phyloP scores from a whole-genome alignment of 1,140 invertebrate species.

The Pantala flavescens region DNA sequence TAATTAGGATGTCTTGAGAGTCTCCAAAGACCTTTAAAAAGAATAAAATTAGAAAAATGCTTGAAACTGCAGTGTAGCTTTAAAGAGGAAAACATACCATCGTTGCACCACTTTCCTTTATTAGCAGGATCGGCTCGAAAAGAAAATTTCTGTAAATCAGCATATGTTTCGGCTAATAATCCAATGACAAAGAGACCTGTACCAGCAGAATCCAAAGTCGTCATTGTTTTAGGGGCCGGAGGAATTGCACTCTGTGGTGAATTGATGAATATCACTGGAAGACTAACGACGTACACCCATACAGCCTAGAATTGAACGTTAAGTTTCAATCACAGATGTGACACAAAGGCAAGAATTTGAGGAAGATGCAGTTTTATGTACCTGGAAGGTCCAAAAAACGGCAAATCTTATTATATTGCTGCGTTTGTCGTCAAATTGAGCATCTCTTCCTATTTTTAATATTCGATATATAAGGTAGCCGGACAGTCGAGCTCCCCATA shows the following conservation, averaged over 20 bases:
- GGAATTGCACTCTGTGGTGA: conserved; percentile 64
- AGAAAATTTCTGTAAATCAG: conserved; percentile 82
- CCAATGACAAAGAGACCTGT: conserved; percentile 73
- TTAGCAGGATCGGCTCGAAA: conserved; percentile 79
- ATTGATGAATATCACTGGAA: conserved; percentile 85
- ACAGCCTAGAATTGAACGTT: conserved; percentile 51
- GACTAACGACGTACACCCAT: conserved; percentile 85
- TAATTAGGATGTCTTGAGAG: conserved; percentile 89
- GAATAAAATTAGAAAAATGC: background rate
- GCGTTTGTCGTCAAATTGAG: conserved; percentile 77
- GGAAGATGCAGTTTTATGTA: conserved; percentile 30
- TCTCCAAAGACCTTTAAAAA: conserved; percentile 66
- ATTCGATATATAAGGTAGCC: conserved; percentile 79
- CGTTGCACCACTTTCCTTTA: conserved; percentile 80
- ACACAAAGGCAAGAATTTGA: background rate
- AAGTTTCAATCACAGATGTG: background rate
- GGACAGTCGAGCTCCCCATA: conserved; percentile 76
- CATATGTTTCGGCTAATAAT: conserved; percentile 74
- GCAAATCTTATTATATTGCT: conserved; percentile 77
- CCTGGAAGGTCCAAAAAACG: conserved; percentile 85
- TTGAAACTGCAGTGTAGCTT: background rate
- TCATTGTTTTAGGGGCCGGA: conserved; percentile 68
- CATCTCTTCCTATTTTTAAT: conserved; percentile 78
- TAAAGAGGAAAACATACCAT: conserved; percentile 42
- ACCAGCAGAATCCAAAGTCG: conserved; percentile 70